Base-by-base conservation (phyloP, 2,113 vertebrate species). In the Brachypteracias leptosomus region DNA sequence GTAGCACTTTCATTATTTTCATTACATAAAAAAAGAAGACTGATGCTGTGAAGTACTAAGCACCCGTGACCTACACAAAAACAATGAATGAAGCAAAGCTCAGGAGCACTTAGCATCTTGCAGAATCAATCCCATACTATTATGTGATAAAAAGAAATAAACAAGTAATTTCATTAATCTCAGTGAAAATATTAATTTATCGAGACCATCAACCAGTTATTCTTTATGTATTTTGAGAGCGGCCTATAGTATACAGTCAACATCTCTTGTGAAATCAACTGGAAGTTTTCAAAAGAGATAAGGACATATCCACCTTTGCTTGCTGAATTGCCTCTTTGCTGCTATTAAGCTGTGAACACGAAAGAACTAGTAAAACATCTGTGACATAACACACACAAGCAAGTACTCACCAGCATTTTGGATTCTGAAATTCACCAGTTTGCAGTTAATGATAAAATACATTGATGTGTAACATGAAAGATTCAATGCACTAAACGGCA, bases 331-430 rank as follows among this genome's bases (percentile, higher is more conserved):
- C 90, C 91, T 93, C 94, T 94, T 97, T 94, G 88, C 75, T 63
- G 70, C 96, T 94, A 88, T 84, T 93, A 92, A 97, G 90, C 93
- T 97, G 94, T 96, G 94, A 97, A 90, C 85, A 93, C 1, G 24
- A 94, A 92, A 96, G 94, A 97, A 97, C 95, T 49, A 96, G 94
- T 89, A 93, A 89, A 76, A 95, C 33, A 11, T 85, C 84, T 31
- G 85, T 28, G 40, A 85, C 85, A 85, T 81, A 93, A 91, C 96
- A 92, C 93, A 93, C 35, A 52, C 28, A 97, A 90, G 96, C 96
- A 97, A 79, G 77, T 96, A 97, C 95, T 97, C 95, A 97, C 96
- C 97, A 36, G 72, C 4, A 2, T 46, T 88, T 90, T 80, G 89
- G 91, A 66, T 82, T 96, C 94, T 95, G 88, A 95, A 96, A 97